A percentile compares a stretch with the other conserved stretches of the same genome.
Evolutionary conservation across 2,113 vertebrate genomes (phyloP).

Genomic region (Hippocampus mohnikei): DNA sequence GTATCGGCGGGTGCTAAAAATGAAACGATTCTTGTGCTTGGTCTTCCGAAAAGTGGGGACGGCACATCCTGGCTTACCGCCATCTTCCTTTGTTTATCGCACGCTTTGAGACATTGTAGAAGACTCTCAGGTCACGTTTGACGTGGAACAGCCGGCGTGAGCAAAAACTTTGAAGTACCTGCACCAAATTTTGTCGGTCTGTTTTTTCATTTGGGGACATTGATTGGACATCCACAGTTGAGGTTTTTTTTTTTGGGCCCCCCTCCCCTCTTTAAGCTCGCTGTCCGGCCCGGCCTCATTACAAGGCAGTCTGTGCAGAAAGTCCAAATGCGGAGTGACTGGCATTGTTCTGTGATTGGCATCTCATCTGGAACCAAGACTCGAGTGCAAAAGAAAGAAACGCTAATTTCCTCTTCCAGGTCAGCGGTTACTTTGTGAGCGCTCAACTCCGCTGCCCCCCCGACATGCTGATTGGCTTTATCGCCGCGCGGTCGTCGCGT

Average conservation of each 20-base stretch:
- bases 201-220: neutral
- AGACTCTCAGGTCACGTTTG: too few relatives aligned
- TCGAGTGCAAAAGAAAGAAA: neutral
- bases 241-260: constrained; percentile 5
- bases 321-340: constrained; percentile 66
- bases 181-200: too few relatives aligned
- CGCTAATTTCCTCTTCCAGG: constrained; percentile 45
- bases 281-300: constrained; percentile 48
- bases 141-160: too few relatives aligned
- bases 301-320: constrained; percentile 53
- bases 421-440: constrained; percentile 60
- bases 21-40: too few relatives aligned
- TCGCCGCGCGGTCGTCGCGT: neutral
- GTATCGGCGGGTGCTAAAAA: too few relatives aligned
- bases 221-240: neutral
- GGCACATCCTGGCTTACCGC: too few relatives aligned
- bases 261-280: constrained; percentile 2
- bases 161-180: too few relatives aligned
- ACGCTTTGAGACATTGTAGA: too few relatives aligned
- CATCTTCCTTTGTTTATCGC: too few relatives aligned
- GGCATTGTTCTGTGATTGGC: constrained; percentile 71
- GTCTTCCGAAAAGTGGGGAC: too few relatives aligned
- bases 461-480: constrained; percentile 6
- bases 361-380: constrained; percentile 42
- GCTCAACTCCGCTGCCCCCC: constrained; percentile 50